Conservation (phyloP, 2,888 invertebrate genomes). For the Apodemia duryi region DNA sequence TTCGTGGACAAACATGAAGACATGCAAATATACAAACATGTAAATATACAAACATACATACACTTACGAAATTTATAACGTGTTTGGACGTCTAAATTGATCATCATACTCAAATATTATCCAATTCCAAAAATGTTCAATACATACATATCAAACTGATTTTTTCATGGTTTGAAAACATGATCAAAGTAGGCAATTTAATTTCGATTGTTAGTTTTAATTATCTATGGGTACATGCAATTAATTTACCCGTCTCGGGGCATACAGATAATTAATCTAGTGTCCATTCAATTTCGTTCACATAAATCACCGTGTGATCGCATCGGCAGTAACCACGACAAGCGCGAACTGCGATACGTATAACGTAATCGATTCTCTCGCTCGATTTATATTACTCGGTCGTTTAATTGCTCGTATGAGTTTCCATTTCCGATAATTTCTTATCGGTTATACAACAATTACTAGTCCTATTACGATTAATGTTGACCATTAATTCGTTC, state of each 20-base stretch:
- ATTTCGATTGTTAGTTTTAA: background rate
- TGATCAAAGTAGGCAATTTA: too few species aligned
- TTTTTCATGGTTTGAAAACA: too few species aligned
- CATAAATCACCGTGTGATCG: constrained; percentile 24
- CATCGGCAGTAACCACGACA: constrained; percentile 30
- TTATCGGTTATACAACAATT: background rate
- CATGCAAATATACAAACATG: too few species aligned
- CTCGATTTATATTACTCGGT: constrained; percentile 1
- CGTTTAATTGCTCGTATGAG: constrained; percentile 1
- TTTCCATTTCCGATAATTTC: background rate
- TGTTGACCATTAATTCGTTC: background rate
- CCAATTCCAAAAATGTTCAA: too few species aligned
- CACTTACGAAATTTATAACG: too few species aligned
- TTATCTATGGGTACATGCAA: constrained; percentile 5
- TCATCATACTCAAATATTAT: too few species aligned
- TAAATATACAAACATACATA: too few species aligned
- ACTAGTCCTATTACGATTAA: background rate
- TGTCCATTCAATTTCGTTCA: constrained; percentile 19
- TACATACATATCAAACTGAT: too few species aligned
- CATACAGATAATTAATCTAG: constrained; percentile 3
- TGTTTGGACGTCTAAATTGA: too few species aligned
- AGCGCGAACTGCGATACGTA: constrained; percentile 3
- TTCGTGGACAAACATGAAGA: too few species aligned
- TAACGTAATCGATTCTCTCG: background rate
- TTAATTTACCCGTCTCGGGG: constrained; percentile 7